Base-by-base conservation (phyloP, 2,888 invertebrate species). In the Halocaridina rubra region DNA sequence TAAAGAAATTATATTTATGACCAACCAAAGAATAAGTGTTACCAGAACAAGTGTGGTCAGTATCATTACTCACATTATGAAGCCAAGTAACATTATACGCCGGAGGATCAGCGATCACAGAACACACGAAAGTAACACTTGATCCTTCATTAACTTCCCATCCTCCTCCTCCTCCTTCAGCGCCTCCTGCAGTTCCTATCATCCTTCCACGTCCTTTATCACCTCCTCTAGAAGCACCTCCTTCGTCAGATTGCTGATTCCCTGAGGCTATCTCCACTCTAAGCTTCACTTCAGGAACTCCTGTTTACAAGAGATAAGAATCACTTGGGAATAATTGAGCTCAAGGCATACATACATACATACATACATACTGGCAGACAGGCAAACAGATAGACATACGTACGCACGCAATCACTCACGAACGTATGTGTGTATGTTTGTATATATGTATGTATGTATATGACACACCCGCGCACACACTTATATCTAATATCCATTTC, bases 51-150 rank as follows among this genome's bases (percentile, higher is more conserved):
- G n/a, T n/a, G n/a, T n/a, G n/a, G n/a, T n/a, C n/a, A n/a, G n/a
- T n/a, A n/a, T n/a, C n/a, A n/a, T 4, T 7, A 80, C 84, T 80
- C 64, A 85, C 87, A 61, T 87, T 87, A 16, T 81, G 85, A 19
- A 87, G 72, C 84, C 84, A 87, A n/a, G 87, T 87, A 64, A 87
- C 81, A 39, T 87, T 87, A 64, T 87, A 87, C 7, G 87, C 78
- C 3, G 85, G 87, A 27, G 87, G 87, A 53, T 84, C 75, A 57
- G 85, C 74, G 1, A 59, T 81, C 16, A 85, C 85, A 46, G 57
- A 30, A 29, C 87, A 87, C 13, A 72, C 39, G 71, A 87, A 81
- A 30, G 80, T 81, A 8, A 87, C 59, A 30, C 78, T 75, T 5
- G 71, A 75, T 4, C 85, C 87, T 24, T 81, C 87, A 8, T 61